A percentile compares a stretch with the other conserved stretches of the same genome.
Conservation (phyloP, 2,113 vertebrate species). For the Megaptera novaeangliae region DNA sequence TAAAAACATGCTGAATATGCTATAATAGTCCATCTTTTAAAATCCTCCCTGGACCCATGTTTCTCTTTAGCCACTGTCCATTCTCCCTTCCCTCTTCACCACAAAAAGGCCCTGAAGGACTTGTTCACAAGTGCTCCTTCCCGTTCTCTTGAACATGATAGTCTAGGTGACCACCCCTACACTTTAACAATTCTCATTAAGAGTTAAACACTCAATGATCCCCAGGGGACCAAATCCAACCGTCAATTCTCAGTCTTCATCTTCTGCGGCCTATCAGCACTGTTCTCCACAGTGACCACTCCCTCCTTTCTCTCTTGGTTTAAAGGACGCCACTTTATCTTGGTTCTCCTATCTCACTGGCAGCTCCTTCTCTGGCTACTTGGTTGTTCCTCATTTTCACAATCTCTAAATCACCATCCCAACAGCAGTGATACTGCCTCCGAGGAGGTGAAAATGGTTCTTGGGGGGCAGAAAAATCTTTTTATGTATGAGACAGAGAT, state of each 20-base stretch:
- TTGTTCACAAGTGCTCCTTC: not conserved
- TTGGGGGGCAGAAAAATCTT: not conserved
- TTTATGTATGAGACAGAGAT: not conserved
- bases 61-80: not conserved
- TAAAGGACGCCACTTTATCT: not conserved
- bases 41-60: not conserved
- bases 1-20: not conserved
- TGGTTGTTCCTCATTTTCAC: not conserved
- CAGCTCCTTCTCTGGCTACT: not conserved
- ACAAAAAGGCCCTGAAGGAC: not conserved
- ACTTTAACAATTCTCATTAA: not conserved
- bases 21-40: not conserved
- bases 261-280: not conserved
- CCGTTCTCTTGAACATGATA: not conserved
- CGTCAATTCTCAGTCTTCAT: not conserved
- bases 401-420: not conserved
- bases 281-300: not conserved
- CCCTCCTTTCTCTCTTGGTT: not conserved
- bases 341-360: not conserved
- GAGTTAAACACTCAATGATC: not conserved
- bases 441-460: not conserved
- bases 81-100: not conserved
- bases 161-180: not conserved
- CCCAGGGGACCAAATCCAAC: not conserved
- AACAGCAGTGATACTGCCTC: not conserved